Base-by-base conservation (phyloP, 2,113 vertebrate genomes). In the Narcine bancroftii region DNA sequence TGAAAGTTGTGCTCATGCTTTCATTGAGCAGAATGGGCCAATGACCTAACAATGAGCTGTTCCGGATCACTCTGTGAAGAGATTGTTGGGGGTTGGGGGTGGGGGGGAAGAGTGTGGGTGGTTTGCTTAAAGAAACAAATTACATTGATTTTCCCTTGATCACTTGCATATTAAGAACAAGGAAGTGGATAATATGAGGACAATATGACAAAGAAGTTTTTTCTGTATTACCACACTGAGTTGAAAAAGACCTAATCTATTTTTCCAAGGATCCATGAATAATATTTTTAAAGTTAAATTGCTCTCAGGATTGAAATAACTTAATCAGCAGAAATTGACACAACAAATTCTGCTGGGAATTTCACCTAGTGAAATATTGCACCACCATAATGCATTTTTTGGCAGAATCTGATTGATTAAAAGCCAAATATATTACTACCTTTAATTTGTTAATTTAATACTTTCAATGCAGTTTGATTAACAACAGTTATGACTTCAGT, bases 401-500 rank as follows among this genome's bases (percentile, higher is more conserved):
- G 63, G 13, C 63, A 91, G 89, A 91, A 69, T 71, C 63, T 71
- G 65, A 91, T 65, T 71, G 89, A 91, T 91, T 91, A 69, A 91
- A 91, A 91, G 89, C 89, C 63, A 91, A 66, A 42, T 15, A 91
- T 63, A 13, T 69, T 11, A 91, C 24, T 45, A 65, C 21, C 26
- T 66, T 71, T 29, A 91, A 69, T 66, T 47, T 91, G 89, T 47
- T 89, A 69, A 91, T 91, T 91, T 47, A 91, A 33, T 47, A 42
- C 89, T 69, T 69, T 91, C 89, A 91, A 33, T 91, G 89, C 65
- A 29, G 42, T 42, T 69, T 91, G 63, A 69, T 69, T 91, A 56
- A 50, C 29, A 39, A 69, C 65, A 45, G 65, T 47, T 42, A 69
- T 45, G 89, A 42, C 56, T 47, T 66, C 65, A 91, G 24, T 5